Conservation (phyloP, 2,113 vertebrate genomes). For the Australoheros scitulus region DNA sequence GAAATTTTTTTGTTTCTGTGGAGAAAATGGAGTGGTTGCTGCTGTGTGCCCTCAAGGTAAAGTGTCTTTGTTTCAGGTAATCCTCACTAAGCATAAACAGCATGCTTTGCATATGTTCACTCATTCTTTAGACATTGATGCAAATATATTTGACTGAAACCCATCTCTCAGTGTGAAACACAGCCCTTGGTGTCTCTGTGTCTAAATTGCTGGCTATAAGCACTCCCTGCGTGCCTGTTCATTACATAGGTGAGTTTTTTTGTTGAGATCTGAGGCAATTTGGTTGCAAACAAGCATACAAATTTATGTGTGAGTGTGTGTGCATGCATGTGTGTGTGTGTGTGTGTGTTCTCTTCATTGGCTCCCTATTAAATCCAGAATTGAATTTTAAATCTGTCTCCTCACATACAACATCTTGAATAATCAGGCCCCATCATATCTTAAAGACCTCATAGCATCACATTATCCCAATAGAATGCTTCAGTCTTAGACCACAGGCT, state of each 20-base stretch:
- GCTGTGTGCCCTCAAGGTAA: constrained; percentile 58
- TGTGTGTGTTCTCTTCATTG: background rate
- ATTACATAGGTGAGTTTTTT: constrained; percentile 1
- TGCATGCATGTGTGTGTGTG: too few relatives aligned
- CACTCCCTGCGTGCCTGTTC: constrained; percentile 8
- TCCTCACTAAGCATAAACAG: constrained; percentile 72
- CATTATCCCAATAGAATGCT: background rate
- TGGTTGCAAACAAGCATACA: background rate
- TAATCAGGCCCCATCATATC: background rate
- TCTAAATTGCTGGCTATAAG: constrained; percentile 21
- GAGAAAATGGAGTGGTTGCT: constrained; percentile 40
- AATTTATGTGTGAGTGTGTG: background rate
- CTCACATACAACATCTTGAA: background rate
- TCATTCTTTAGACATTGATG: constrained; percentile 70
- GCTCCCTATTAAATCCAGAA: background rate
- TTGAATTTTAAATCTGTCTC: background rate
- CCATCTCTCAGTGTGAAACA: constrained; percentile 52
- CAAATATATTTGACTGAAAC: constrained; percentile 74
- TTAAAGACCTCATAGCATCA: background rate
- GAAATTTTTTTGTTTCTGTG: too few relatives aligned
- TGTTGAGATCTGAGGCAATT: constrained; percentile 1
- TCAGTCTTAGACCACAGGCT: background rate
- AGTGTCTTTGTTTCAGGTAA: constrained; percentile 72
- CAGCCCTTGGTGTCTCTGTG: constrained; percentile 40
- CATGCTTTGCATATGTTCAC: constrained; percentile 69